Conservation (phyloP, 2,113 vertebrate genomes). For the Anguilla rostrata region DNA sequence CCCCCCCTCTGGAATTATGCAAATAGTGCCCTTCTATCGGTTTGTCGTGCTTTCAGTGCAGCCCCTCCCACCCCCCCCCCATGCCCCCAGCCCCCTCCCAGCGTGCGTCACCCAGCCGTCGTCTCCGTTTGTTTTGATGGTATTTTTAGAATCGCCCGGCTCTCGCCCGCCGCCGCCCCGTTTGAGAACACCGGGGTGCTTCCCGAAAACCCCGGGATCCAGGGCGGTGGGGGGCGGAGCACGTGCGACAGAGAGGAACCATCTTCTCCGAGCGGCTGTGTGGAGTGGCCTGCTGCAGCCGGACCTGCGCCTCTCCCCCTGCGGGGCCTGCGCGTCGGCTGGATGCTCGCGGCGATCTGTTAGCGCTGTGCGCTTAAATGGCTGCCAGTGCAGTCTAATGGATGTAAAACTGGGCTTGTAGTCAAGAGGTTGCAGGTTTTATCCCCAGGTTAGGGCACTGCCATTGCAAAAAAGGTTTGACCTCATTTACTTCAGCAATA, state of each 20-base stretch:
- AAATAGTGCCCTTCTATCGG: neutral
- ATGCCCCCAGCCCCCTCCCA: neutral
- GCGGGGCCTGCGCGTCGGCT: neutral
- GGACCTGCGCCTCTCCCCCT: too few relatives aligned
- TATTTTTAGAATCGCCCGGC: constrained; percentile 15
- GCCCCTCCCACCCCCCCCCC: neutral
- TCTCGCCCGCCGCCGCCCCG: neutral
- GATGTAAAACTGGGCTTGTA: too few relatives aligned
- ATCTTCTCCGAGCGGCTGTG: neutral
- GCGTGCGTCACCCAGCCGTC: neutral
- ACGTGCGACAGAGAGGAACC: neutral
- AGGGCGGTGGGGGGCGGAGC: neutral
- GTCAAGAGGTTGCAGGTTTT: too few relatives aligned
- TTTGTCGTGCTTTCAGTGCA: constrained; percentile 1
- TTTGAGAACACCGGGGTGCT: neutral
- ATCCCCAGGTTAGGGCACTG: too few relatives aligned
- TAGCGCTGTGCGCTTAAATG: too few relatives aligned
- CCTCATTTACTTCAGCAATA: too few relatives aligned
- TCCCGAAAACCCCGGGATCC: neutral
- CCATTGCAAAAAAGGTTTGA: too few relatives aligned
- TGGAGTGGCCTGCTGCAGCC: neutral
- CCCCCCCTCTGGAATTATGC: constrained; percentile 1
- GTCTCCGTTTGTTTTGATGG: neutral
- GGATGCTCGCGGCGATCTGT: neutral
- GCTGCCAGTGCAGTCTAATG: too few relatives aligned